phyloP scores from a whole-genome alignment of 2,888 invertebrate species.

The Drosophila nigricruria region DNA sequence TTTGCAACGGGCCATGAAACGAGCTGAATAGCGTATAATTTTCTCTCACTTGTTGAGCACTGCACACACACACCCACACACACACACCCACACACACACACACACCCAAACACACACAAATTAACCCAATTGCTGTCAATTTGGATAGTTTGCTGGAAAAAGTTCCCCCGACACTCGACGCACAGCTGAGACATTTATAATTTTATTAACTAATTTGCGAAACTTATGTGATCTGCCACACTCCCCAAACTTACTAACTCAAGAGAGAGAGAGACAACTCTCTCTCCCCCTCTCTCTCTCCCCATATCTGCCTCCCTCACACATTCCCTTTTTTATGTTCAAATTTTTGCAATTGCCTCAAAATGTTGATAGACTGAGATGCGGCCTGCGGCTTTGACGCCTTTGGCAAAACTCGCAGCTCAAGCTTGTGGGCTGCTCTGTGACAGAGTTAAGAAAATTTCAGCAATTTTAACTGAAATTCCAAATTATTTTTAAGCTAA shows the following conservation, averaged over 20 bases:
- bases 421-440: conserved; percentile 1
- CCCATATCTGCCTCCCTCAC: too few species aligned
- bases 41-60: conserved; percentile 51
- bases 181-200: conserved; percentile 23
- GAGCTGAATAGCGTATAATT: conserved; percentile 21
- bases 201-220: conserved; percentile 25
- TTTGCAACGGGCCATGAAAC: conserved; percentile 22
- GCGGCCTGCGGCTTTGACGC: conserved; percentile 32
- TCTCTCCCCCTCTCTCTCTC: not conserved
- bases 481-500: not conserved
- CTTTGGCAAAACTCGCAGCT: not conserved
- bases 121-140: conserved; percentile 18
- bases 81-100: not conserved
- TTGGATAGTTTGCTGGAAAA: not conserved
- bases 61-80: not conserved
- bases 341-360: conserved; percentile 38
- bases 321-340: too few species aligned
- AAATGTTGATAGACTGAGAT: conserved; percentile 45
- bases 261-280: too few species aligned
- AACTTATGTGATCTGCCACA: not conserved
- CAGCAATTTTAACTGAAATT: conserved; percentile 1
- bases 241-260: not conserved
- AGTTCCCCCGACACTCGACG: conserved; percentile 12
- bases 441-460: not conserved
- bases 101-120: not conserved